Base-by-base conservation (phyloP, 2,113 vertebrate genomes). In the Lepus americanus region DNA sequence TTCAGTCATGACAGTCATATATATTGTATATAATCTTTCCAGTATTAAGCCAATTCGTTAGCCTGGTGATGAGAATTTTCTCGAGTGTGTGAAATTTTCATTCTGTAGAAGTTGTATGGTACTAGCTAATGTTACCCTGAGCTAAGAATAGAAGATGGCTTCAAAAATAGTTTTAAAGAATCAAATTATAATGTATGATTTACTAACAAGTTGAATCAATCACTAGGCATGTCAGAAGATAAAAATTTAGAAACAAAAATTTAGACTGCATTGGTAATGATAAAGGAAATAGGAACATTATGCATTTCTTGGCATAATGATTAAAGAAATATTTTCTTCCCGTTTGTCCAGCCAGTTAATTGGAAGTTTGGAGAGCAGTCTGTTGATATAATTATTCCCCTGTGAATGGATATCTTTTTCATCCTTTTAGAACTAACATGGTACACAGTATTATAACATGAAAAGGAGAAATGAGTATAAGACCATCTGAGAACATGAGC, bases 391-490 rank as follows among this genome's bases (percentile, higher is more conserved):
- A 91, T 74, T 51, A 31, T 55, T 49, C 61, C 8, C 22, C 14
- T n/a, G 53, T 77, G 13, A 81, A 25, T 14, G 1, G 22, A 79
- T 83, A 90, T 67, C 0, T 44, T 72, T 49, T 94, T 88, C 36
- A 90, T 77, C 9, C 3, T 86, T 55, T 86, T 39, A 91, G 31
- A 90, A 93, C 70, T 5, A 78, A 77, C 39, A 36, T 20, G 39
- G 2, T 17, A 27, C 14, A 2, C 29, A 66, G 20, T 66, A 12
- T 59, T 85, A 1, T 31, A 61, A 82, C 51, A 33, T 39, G 16
- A 87, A 84, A 72, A 81, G 13, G 12, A 90, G 22, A 95, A 90
- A 66, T 92, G 6, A 85, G 11, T 76, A 39, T 3, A 79, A 61
- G 13, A 19, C n/a, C 61, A 63, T 16, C 11, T 63, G 78, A 59